Percentiles rank a stretch among this genome's conserved stretches.
These are phyloP conservation scores for Poeciliopsis occidentalis DNA, from an alignment of 2,113 vertebrate species.

Conservation along the genomic window DNA sequence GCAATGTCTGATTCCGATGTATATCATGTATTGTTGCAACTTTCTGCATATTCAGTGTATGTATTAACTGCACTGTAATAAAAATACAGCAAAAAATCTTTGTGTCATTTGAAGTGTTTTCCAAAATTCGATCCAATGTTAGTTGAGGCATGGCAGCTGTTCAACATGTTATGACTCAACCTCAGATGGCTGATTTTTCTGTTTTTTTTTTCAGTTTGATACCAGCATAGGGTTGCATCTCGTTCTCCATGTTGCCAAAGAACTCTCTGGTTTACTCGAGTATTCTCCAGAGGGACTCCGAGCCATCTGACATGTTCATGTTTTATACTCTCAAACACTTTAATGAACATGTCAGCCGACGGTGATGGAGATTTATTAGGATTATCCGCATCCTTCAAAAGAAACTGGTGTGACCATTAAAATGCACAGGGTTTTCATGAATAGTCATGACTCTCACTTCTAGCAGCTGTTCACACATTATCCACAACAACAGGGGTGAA, in stretches of 20 bases:
- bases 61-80: background rate
- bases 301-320: slow-evolving; percentile 38
- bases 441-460: slow-evolving; percentile 27
- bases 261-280: slow-evolving; percentile 32
- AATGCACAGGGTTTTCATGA: slow-evolving; percentile 31
- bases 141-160: background rate
- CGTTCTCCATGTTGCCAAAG: slow-evolving; percentile 21
- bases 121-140: background rate
- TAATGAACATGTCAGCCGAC: slow-evolving; percentile 9
- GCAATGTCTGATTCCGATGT: too few species aligned
- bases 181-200: slow-evolving; percentile 10
- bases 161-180: slow-evolving; percentile 10
- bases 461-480: slow-evolving; percentile 29
- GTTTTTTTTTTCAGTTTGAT: slow-evolving; percentile 20
- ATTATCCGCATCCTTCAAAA: slow-evolving; percentile 14
- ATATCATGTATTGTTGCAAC: background rate
- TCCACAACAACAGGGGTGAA: slow-evolving; percentile 10
- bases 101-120: background rate
- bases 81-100: background rate
- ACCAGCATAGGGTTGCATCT: slow-evolving; percentile 22
- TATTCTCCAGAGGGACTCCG: slow-evolving; percentile 6
- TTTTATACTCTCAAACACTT: slow-evolving; percentile 31
- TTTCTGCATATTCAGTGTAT: background rate
- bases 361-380: slow-evolving; percentile 2
- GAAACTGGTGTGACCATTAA: slow-evolving; percentile 31